Conservation (phyloP, 2,797 vertebrate species). For the Microctenopoma steveboyesi region DNA sequence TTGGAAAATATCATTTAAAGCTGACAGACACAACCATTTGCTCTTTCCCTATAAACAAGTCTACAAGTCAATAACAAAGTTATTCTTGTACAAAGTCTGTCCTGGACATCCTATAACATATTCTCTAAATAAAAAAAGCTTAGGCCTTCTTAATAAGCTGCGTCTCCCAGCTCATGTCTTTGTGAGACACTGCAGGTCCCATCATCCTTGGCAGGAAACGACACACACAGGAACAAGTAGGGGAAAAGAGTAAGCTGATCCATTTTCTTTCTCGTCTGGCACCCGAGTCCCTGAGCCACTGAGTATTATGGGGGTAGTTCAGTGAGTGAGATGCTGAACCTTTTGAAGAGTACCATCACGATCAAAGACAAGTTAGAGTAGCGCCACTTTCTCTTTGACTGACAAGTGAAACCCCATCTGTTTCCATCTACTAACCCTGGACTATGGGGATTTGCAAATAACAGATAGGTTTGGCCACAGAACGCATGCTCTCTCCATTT, state of each 20-base stretch:
- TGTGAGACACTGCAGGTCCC: slow-evolving; percentile 8
- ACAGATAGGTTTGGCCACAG: slow-evolving; percentile 26
- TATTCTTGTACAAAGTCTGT: slow-evolving; percentile 22
- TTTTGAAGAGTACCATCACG: slow-evolving; percentile 25
- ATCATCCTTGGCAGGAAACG: slow-evolving; percentile 16
- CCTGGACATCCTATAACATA: slow-evolving; percentile 6
- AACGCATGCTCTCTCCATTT: slow-evolving; percentile 20
- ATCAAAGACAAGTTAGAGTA: slow-evolving; percentile 49
- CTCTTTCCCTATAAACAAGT: slow-evolving; percentile 8
- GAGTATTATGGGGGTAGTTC: slow-evolving; percentile 23
- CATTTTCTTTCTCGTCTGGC: slow-evolving; percentile 40
- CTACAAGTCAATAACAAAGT: slow-evolving; percentile 26
- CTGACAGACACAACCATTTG: slow-evolving; percentile 6
- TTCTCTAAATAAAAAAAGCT: slow-evolving; percentile 42
- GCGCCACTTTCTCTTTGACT: slow-evolving; percentile 24
- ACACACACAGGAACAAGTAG: not conserved
- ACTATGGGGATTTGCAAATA: slow-evolving; percentile 38
- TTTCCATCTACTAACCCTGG: slow-evolving; percentile 4
- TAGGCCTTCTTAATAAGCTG: slow-evolving; percentile 28
- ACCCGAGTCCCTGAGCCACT: slow-evolving; percentile 5
- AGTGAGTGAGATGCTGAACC: slow-evolving; percentile 6
- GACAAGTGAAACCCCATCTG: slow-evolving; percentile 24
- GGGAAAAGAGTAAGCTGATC: slow-evolving; percentile 2
- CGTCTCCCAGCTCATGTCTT: slow-evolving; percentile 18
- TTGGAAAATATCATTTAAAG: slow-evolving; percentile 29